These are phyloP conservation scores for Himantopus leucocephalus DNA, from an alignment of 2,113 vertebrate genomes.

Conservation along the genomic window DNA sequence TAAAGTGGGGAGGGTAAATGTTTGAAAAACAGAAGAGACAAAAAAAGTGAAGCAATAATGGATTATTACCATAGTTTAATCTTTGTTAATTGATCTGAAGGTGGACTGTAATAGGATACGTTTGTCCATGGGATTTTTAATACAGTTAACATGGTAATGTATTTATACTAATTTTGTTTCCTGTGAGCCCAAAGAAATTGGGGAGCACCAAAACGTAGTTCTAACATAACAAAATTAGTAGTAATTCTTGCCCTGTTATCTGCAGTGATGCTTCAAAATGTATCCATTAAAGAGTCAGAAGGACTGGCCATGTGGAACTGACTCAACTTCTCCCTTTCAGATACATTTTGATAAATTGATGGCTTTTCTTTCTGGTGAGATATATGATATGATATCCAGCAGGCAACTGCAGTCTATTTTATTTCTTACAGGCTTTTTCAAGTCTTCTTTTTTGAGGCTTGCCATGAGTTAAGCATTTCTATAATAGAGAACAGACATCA, in stretches of 20 bases:
- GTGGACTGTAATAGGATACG: constrained; percentile 59
- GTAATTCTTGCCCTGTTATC: constrained; percentile 83
- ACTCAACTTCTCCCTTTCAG: constrained; percentile 61
- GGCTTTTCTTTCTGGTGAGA: constrained; percentile 86
- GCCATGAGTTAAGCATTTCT: constrained; percentile 89
- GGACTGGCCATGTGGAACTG: constrained; percentile 48
- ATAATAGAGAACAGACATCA: constrained; percentile 99
- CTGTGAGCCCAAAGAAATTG: constrained; percentile 73
- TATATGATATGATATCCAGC: constrained; percentile 84
- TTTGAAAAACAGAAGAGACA: background rate
- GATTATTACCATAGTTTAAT: constrained; percentile 4
- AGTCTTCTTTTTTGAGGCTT: constrained; percentile 81
- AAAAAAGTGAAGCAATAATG: background rate
- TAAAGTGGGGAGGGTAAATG: background rate
- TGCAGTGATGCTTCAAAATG: constrained; percentile 96
- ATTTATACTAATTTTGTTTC: constrained; percentile 89
- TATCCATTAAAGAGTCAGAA: constrained; percentile 76
- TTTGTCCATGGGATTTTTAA: constrained; percentile 86
- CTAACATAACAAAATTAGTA: constrained; percentile 85
- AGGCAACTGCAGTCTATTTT: constrained; percentile 77
- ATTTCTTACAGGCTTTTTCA: constrained; percentile 71
- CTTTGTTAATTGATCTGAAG: background rate
- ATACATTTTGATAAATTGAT: constrained; percentile 92
- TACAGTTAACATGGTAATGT: constrained; percentile 82
- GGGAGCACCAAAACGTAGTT: constrained; percentile 55